A percentile compares a stretch with the other conserved stretches of the same genome.
Conservation (phyloP, 2,797 vertebrate genomes). For the Halcyon leucocephala region DNA sequence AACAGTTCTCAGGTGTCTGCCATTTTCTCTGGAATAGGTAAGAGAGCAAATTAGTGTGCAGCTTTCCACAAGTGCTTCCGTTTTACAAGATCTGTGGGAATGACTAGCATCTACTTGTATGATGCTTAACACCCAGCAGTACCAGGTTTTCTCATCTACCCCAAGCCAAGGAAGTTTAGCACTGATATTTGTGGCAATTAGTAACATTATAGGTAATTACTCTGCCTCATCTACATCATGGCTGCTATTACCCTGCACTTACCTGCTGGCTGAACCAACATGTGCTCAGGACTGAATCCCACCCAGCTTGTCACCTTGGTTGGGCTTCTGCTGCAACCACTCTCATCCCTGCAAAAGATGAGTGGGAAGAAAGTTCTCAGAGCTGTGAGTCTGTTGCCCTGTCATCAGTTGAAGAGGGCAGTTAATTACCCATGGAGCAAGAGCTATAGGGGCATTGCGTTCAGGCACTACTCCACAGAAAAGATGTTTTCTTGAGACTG, state of each 20-base stretch:
- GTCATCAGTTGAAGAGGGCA: background rate
- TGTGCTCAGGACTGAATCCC: background rate
- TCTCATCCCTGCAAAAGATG: background rate
- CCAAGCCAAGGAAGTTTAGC: constrained; percentile 12
- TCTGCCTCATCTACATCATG: background rate
- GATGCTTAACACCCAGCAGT: background rate
- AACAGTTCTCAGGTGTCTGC: background rate
- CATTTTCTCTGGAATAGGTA: background rate
- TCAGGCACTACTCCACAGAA: background rate
- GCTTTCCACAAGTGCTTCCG: constrained; percentile 50
- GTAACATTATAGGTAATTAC: background rate
- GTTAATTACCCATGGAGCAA: background rate
- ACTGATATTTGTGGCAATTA: background rate
- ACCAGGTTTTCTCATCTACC: background rate
- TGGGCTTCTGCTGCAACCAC: background rate
- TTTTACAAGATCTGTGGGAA: constrained; percentile 36
- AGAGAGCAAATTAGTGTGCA: background rate
- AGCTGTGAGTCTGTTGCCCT: background rate
- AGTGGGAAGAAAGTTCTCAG: background rate
- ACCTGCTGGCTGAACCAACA: background rate
- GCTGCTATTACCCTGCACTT: background rate
- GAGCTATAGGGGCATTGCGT: background rate
- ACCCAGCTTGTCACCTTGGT: background rate
- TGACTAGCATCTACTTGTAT: background rate
- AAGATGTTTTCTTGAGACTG: background rate